These are phyloP conservation scores for Diplogasteroides magnus DNA, from an alignment of 1,140 invertebrate genomes.

Conservation along the genomic window DNA sequence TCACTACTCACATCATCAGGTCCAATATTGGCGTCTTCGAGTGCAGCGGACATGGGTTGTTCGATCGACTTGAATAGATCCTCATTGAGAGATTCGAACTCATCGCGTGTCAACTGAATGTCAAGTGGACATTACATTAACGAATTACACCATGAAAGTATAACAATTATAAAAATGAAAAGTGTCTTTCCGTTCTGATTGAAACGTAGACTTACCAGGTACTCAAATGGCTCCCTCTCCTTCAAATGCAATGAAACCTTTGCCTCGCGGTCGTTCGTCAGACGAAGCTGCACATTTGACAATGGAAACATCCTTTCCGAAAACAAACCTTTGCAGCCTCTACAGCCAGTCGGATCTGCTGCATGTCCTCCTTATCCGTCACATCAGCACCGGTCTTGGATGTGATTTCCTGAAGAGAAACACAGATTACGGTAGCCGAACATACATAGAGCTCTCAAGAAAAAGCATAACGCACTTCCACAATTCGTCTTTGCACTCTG, in stretches of 20 bases:
- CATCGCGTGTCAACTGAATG: constrained; percentile 53
- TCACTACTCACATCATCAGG: constrained; percentile 58
- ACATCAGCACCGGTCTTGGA: constrained; percentile 47
- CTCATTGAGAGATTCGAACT: constrained; percentile 59
- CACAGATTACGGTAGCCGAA: too few species aligned
- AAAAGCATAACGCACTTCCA: constrained; percentile 26
- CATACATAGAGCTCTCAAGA: background rate
- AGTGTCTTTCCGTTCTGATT: background rate
- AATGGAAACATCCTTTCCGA: background rate
- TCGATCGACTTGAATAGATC: constrained; percentile 57
- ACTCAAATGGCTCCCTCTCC: constrained; percentile 49
- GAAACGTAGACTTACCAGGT: constrained; percentile 57
- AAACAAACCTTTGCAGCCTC: constrained; percentile 56
- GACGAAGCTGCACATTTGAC: constrained; percentile 37
- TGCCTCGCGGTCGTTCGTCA: constrained; percentile 53
- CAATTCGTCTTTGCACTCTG: constrained; percentile 54
- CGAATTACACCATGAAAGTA: too few species aligned
- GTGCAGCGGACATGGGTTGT: constrained; percentile 47
- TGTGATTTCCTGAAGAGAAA: constrained; percentile 34
- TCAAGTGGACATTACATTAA: too few species aligned
- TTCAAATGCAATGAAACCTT: constrained; percentile 51
- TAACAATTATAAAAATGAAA: too few species aligned
- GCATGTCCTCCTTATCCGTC: constrained; percentile 58
- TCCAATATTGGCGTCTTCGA: constrained; percentile 38
- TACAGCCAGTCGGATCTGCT: constrained; percentile 57